Evolutionary conservation across 2,888 invertebrate species (phyloP).

Genomic region (Abrostola triplasia): DNA sequence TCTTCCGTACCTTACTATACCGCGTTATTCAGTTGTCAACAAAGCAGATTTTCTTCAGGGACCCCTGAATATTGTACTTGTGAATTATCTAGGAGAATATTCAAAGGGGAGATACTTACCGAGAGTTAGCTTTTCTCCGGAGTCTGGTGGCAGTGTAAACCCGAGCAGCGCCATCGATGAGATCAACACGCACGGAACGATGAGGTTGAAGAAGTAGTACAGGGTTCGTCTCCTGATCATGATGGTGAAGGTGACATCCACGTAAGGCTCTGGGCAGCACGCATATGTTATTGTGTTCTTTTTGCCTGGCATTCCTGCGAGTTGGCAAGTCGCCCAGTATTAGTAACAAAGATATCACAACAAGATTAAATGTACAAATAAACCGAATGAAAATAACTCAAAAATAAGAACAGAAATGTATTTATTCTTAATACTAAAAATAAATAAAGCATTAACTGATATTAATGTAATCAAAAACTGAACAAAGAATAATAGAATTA

Average conservation of each 20-base stretch:
- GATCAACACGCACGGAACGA: slow-evolving; percentile 99
- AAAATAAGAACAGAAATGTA: not conserved
- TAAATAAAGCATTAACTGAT: not conserved
- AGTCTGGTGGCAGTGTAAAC: slow-evolving; percentile 99
- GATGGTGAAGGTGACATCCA: slow-evolving; percentile 98
- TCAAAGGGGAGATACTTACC: slow-evolving; percentile 89
- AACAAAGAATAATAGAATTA: not conserved
- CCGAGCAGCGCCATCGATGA: slow-evolving; percentile 99
- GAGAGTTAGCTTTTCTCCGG: slow-evolving; percentile 98
- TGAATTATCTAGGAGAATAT: slow-evolving; percentile 21
- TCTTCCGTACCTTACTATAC: slow-evolving; percentile 49
- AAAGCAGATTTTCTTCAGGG: slow-evolving; percentile 38
- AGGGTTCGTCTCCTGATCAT: slow-evolving; percentile 98
- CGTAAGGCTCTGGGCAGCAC: slow-evolving; percentile 97
- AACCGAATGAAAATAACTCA: not conserved
- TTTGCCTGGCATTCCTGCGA: slow-evolving; percentile 96
- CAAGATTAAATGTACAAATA: not conserved
- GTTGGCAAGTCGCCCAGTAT: slow-evolving; percentile 13
- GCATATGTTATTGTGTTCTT: slow-evolving; percentile 97
- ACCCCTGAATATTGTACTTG: slow-evolving; percentile 27
- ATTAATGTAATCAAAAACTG: not conserved
- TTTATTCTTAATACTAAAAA: not conserved
- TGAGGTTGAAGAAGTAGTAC: slow-evolving; percentile 99
- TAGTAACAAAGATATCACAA: not conserved
- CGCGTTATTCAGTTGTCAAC: slow-evolving; percentile 52